These are phyloP conservation scores for Chelon auratus DNA, from an alignment of 2,797 vertebrate genomes.

Conservation along the genomic window DNA sequence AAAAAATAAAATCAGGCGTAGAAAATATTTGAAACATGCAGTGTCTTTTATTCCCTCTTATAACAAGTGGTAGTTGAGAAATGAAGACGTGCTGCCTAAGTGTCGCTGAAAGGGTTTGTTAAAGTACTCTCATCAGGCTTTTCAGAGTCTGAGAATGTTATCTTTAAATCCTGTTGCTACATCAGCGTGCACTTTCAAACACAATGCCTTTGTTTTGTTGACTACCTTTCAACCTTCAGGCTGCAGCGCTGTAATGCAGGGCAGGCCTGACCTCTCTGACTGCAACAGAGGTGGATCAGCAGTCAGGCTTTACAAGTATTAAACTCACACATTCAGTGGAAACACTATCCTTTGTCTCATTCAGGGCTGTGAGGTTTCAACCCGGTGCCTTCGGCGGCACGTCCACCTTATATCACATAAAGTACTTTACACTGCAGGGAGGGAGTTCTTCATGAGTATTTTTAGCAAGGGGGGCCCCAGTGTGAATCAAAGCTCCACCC, in stretches of 20 bases:
- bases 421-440: slow-evolving; percentile 18
- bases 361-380: slow-evolving; percentile 28
- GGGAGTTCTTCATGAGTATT: slow-evolving; percentile 31
- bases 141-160: not conserved
- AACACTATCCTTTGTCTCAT: slow-evolving; percentile 49
- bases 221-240: not conserved
- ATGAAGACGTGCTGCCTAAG: not conserved
- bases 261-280: slow-evolving; percentile 25
- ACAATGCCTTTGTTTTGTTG: not conserved
- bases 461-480: slow-evolving; percentile 20
- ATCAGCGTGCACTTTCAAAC: not conserved
- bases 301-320: slow-evolving; percentile 46
- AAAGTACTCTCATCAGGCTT: not conserved
- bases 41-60: slow-evolving; percentile 8
- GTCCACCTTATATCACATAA: slow-evolving; percentile 34
- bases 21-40: slow-evolving; percentile 1
- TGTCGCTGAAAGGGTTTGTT: not conserved
- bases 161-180: not conserved
- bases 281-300: slow-evolving; percentile 37
- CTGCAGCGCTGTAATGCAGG: slow-evolving; percentile 4
- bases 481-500: slow-evolving; percentile 14
- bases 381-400: not conserved
- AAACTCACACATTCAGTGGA: slow-evolving; percentile 55
- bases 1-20: slow-evolving; percentile 10
- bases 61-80: not conserved